Base-by-base conservation (phyloP, 2,888 invertebrate species). In the Crocallis elinguaria region DNA sequence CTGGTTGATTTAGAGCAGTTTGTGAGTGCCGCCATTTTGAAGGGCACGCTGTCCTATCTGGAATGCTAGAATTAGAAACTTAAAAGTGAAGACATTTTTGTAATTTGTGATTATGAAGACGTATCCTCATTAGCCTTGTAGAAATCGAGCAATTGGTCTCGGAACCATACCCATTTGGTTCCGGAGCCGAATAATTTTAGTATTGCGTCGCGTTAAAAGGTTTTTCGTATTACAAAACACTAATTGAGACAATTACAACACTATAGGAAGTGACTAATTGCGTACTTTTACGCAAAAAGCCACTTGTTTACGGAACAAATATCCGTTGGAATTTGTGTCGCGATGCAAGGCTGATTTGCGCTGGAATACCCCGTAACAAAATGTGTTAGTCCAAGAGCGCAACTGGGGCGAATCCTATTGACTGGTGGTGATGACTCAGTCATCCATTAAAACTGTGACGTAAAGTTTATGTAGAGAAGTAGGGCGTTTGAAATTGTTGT, bases 221-320 rank as follows among this genome's bases (percentile, higher is more conserved):
- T 23, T 35, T 12, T n/a, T 14, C 2, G 3, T 23, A 16, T 25
- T 25, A 12, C 35, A 11, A 33, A 32, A 32, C 12, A 27, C 27
- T 45, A 51, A 51, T 51, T 44, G 44, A 45, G 23, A 30, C 21
- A 35, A 35, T 53, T 54, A 11, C 35, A 25, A 16, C 49, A 42
- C 35, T 41, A 43, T 52, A 44, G 49, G 55, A 55, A 58, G 48
- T 54, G 25, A 17, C 19, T 43, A 54, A 53, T 48, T 53, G 33
- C 53, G 57, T 62, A 53, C 45, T 64, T 55, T 59, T 62, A 57
- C 48, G 57, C 54, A 56, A 39, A 64, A 66, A 62, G 59, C 57
- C 36, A 33, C 35, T n/a, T 78, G 77, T 80, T 79, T 75, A 71
- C 77, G 72, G 76, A 79, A 77, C 77, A 79, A 77, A 83, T 71